Conservation (phyloP, 2,797 vertebrate genomes). For the Accipiter minullus region DNA sequence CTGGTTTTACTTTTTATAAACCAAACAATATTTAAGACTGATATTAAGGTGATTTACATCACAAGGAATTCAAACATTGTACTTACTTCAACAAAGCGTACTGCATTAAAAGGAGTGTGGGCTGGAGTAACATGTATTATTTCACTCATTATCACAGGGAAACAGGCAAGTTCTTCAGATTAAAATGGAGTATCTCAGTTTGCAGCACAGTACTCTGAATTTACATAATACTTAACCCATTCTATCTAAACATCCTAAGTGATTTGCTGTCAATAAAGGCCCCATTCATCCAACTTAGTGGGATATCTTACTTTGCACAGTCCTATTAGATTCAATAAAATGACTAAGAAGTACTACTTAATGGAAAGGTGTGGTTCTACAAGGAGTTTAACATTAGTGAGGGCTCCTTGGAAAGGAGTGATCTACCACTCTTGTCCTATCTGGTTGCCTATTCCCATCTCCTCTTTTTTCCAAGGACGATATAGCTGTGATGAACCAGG, state of each 20-base stretch:
- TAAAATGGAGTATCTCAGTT: not conserved
- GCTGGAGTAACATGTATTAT: not conserved
- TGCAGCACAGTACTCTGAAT: not conserved
- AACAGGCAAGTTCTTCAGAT: not conserved
- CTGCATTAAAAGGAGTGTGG: not conserved
- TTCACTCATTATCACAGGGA: not conserved
- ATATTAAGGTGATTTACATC: not conserved
- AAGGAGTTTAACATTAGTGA: not conserved
- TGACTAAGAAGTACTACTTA: not conserved
- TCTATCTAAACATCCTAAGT: not conserved
- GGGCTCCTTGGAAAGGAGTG: not conserved
- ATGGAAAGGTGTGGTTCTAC: not conserved
- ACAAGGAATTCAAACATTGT: not conserved
- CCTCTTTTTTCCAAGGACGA: not conserved
- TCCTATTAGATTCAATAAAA: not conserved
- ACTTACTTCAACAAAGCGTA: not conserved
- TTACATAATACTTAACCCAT: not conserved
- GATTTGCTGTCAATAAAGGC: not conserved
- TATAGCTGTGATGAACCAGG: not conserved
- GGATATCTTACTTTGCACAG: not conserved
- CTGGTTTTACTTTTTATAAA: slow-evolving; percentile 21
- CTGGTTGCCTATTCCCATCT: not conserved
- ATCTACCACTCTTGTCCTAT: not conserved
- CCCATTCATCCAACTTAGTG: not conserved
- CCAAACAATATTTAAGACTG: slow-evolving; percentile 18